phyloP scores from a whole-genome alignment of 1,140 invertebrate genomes.

The Nephila pilipes region DNA sequence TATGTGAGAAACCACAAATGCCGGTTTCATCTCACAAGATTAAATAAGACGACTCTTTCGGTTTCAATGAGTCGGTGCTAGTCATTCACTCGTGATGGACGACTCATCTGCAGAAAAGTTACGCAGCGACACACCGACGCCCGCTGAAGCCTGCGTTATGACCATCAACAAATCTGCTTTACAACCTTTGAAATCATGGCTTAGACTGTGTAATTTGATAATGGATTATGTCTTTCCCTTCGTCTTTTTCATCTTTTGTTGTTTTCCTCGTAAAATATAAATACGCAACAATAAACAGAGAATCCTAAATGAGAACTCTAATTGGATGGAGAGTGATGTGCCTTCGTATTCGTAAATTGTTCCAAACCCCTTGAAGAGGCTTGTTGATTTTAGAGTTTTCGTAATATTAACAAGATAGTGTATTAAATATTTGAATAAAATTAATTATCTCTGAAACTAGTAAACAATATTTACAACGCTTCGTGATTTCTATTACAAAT shows the following conservation, averaged over 20 bases:
- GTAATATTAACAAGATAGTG: no score
- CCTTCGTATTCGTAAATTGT: no score
- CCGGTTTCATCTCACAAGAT: background rate
- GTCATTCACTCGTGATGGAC: constrained; percentile 16
- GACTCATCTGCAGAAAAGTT: background rate
- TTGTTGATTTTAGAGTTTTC: no score
- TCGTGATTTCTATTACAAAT: no score
- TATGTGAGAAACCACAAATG: background rate
- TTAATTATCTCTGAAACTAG: no score
- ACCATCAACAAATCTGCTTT: constrained; percentile 31
- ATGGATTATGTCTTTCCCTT: background rate
- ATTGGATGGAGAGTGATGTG: background rate
- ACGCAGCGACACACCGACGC: background rate
- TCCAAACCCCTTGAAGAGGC: no score
- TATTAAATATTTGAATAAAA: no score
- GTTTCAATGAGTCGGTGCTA: background rate
- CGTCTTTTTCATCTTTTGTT: background rate
- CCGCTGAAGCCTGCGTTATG: background rate
- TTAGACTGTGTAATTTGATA: background rate
- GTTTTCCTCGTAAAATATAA: background rate
- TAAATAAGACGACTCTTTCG: background rate
- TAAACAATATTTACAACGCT: no score
- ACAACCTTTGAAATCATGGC: background rate
- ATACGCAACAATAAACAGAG: background rate
- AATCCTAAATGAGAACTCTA: background rate